phyloP scores from a whole-genome alignment of 2,888 invertebrate genomes.

The Ctena decussata region DNA sequence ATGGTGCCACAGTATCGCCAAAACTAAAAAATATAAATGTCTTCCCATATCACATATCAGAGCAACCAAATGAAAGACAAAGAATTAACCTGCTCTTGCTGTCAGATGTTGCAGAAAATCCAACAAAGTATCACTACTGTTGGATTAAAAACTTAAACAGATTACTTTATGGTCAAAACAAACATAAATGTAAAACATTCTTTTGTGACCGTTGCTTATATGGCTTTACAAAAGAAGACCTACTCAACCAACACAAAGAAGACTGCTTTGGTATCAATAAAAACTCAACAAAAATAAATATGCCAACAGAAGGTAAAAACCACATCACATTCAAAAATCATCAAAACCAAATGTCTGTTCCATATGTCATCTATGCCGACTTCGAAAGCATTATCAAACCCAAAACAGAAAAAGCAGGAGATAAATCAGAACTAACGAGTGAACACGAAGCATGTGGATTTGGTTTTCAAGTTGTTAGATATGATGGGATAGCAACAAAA shows the following conservation, averaged over 20 bases:
- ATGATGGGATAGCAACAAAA: slow-evolving; percentile 25
- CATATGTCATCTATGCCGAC: slow-evolving; percentile 14
- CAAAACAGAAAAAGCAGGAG: slow-evolving; percentile 25
- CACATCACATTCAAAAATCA: slow-evolving; percentile 34
- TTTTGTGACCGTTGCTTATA: slow-evolving; percentile 34
- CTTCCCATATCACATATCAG: slow-evolving; percentile 43
- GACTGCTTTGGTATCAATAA: slow-evolving; percentile 40
- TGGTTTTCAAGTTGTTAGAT: slow-evolving; percentile 35
- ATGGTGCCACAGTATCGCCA: slow-evolving; percentile 6
- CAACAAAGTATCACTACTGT: slow-evolving; percentile 30
- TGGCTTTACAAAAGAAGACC: slow-evolving; percentile 32
- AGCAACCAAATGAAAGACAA: slow-evolving; percentile 30
- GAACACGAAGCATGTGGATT: slow-evolving; percentile 41
- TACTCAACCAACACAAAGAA: slow-evolving; percentile 30
- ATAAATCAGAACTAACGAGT: slow-evolving; percentile 26
- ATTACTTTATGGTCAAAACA: slow-evolving; percentile 12
- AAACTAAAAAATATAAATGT: slow-evolving; percentile 24
- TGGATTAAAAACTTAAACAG: background rate
- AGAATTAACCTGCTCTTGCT: background rate
- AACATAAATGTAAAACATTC: slow-evolving; percentile 17
- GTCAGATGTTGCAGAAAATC: background rate
- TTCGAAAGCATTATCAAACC: slow-evolving; percentile 39
- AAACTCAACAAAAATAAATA: slow-evolving; percentile 29
- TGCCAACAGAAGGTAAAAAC: slow-evolving; percentile 20
- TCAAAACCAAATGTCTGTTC: slow-evolving; percentile 32